Percentiles rank a stretch among this genome's conserved stretches.
Conservation (phyloP, 2,888 invertebrate genomes). For the Andrena camellia region DNA sequence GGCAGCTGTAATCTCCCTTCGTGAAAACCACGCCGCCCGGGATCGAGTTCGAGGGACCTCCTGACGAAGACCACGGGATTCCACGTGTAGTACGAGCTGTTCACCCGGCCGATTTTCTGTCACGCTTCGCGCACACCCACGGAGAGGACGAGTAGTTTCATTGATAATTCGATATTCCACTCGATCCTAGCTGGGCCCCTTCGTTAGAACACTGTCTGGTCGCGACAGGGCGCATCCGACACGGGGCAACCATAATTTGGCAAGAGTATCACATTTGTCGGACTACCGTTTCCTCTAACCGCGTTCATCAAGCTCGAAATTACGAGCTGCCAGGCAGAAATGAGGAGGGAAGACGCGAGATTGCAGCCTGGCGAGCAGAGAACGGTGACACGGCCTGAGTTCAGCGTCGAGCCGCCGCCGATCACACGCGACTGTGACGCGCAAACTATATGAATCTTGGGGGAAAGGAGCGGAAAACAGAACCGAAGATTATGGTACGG, state of each 20-base stretch:
- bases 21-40: conserved; percentile 41
- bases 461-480: conserved; percentile 38
- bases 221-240: too few relatives aligned
- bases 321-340: conserved; percentile 50
- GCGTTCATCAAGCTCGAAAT: conserved; percentile 36
- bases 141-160: too few relatives aligned
- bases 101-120: not conserved
- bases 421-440: conserved; percentile 37
- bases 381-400: conserved; percentile 41
- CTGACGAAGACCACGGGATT: not conserved
- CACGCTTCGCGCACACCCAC: not conserved
- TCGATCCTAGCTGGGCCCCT: too few relatives aligned
- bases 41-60: not conserved
- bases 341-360: conserved; percentile 44
- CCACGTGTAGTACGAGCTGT: not conserved
- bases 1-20: conserved; percentile 46
- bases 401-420: conserved; percentile 38
- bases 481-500: conserved; percentile 54
- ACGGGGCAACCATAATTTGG: too few relatives aligned
- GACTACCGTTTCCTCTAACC: too few relatives aligned
- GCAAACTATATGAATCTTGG: conserved; percentile 47
- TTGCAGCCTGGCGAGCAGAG: conserved; percentile 34
- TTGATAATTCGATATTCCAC: too few relatives aligned
- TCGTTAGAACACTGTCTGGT: too few relatives aligned
- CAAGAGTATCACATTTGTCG: too few relatives aligned